Evolutionary conservation across 2,113 vertebrate genomes (phyloP).

Genomic region (Ageneiosus marmoratus): DNA sequence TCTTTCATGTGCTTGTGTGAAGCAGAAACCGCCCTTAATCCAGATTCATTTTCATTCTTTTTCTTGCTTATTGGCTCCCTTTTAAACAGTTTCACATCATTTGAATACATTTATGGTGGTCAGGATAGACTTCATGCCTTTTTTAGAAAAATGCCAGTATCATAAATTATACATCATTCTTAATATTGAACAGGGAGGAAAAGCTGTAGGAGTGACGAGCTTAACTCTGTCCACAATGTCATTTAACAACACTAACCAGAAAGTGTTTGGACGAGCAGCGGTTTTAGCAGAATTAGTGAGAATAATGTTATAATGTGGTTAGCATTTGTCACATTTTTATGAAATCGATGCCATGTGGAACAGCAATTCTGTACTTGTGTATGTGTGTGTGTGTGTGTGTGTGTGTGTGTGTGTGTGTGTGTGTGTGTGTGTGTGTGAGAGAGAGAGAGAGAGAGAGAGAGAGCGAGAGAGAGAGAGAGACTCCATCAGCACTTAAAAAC

Average conservation of each 20-base stretch:
- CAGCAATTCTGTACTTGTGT: neutral
- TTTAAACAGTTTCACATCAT: conserved; percentile 8
- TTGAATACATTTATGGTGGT: conserved; percentile 35
- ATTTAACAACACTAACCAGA: conserved; percentile 5
- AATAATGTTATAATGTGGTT: conserved; percentile 7
- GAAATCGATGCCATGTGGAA: conserved; percentile 1
- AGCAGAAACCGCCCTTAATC: conserved; percentile 36
- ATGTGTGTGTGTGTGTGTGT: neutral
- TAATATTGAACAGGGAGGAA: neutral
- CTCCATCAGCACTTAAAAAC: conserved; percentile 15
- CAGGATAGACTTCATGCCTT: neutral
- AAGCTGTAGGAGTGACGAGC: conserved; percentile 15
- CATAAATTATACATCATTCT: neutral
- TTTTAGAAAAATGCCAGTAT: neutral
- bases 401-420: neutral
- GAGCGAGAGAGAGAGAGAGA: too few relatives aligned
- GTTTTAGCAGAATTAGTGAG: conserved; percentile 22
- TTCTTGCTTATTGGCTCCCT: neutral
- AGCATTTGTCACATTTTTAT: conserved; percentile 16
- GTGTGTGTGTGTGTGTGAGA: neutral
- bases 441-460: neutral
- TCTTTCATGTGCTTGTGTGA: conserved; percentile 26
- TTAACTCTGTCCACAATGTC: conserved; percentile 21
- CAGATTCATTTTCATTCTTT: conserved; percentile 13
- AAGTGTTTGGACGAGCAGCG: conserved; percentile 1